phyloP scores from a whole-genome alignment of 2,113 vertebrate genomes.

The Psittacula cyanocephala region DNA sequence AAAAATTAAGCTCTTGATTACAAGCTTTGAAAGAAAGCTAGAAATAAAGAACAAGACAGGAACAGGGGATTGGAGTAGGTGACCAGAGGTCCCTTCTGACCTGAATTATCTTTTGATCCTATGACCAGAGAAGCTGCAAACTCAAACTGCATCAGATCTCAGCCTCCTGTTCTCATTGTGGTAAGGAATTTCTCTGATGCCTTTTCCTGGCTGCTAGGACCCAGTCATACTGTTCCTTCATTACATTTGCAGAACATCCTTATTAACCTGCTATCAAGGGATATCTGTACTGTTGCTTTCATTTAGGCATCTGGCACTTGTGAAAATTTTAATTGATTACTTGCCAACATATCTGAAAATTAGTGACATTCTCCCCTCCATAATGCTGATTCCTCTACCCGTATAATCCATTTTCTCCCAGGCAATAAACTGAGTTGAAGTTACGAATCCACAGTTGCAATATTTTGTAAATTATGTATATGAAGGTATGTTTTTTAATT shows the following conservation, averaged over 20 bases:
- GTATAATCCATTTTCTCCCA: not conserved
- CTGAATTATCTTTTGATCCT: not conserved
- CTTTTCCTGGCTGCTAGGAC: not conserved
- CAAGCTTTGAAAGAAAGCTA: not conserved
- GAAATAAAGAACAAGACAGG: not conserved
- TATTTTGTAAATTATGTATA: not conserved
- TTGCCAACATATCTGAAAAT: not conserved
- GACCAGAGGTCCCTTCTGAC: not conserved
- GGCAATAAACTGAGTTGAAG: not conserved
- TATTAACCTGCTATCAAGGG: not conserved
- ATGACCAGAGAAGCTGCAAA: not conserved
- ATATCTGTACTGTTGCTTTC: not conserved
- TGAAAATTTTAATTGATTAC: not conserved
- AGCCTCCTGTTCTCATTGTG: not conserved
- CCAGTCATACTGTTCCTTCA: not conserved
- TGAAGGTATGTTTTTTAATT: not conserved
- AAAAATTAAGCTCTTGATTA: not conserved
- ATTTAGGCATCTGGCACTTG: not conserved
- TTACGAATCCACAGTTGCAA: not conserved
- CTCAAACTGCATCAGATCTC: not conserved
- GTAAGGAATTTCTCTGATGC: not conserved
- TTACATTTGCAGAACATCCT: not conserved
- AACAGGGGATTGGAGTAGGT: not conserved
- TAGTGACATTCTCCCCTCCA: not conserved
- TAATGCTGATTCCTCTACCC: not conserved